Evolutionary conservation across 2,113 vertebrate species (phyloP), one percentile per base, ranked within the genome.

Genomic region (Nerophis ophidion): DNA sequence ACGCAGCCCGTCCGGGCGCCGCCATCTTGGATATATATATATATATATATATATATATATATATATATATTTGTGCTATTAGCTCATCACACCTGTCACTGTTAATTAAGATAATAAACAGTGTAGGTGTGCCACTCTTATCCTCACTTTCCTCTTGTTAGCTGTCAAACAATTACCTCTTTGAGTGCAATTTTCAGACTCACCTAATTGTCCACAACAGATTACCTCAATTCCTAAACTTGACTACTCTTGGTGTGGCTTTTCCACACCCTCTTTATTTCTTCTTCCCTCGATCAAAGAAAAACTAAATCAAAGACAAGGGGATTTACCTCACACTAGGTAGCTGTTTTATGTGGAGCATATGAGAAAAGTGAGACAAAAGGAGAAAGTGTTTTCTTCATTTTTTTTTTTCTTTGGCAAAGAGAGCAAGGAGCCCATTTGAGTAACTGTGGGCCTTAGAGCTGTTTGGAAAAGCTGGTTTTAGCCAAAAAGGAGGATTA

Each of bases 271-370:
- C 78, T 68, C 81, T 82, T 84, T 76, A 80, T 84, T 83, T 79
- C 81, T 86, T 83, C 77, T 84, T 83, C 70, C 68, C 74, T 80
- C 63, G 72, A 78, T 75, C 75, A 68, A 53, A 68, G 71, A 87
- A 85, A 83, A 81, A 83, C 85, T 77, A 78, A 85, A 78, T 81
- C 64, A 79, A 76, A 81, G 82, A 80, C 66, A 34, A 77, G 79
- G 78, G 88, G 87, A 87, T 87, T 86, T 84, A 76, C 83, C 84
- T 84, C 88, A 80, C 66, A 75, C 73, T 81, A 77, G 83, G 85
- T 76, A 74, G 79, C 81, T 79, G 79, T 81, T 88, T 88, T 84
- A 86, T 87, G 72, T 83, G 81, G 77, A 75, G 72, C 75, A 79
- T 76, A 80, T 79, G 76, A 88, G 85, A 82, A 73, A 66, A 57